Conservation (phyloP, 2,797 vertebrate genomes). For the Sebastes kiyomatsui region DNA sequence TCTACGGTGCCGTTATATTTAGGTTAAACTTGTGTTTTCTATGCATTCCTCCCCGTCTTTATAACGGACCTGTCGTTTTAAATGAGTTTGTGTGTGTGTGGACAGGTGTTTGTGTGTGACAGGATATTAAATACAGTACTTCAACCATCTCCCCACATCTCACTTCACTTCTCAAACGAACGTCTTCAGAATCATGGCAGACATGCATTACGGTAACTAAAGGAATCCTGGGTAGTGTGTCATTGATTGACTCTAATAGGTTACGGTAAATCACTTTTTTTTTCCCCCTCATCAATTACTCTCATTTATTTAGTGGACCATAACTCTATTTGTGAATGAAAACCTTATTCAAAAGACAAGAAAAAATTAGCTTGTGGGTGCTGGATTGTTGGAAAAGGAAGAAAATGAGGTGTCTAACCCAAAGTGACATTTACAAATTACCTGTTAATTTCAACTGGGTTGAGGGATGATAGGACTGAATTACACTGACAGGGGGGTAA, state of each 20-base stretch:
- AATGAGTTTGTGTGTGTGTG: constrained; percentile 2
- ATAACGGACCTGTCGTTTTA: background rate
- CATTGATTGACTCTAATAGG: constrained; percentile 93
- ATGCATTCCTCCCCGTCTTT: background rate
- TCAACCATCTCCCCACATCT: constrained; percentile 47
- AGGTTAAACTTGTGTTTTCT: background rate
- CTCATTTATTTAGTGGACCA: constrained; percentile 97
- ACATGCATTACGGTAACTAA: constrained; percentile 86
- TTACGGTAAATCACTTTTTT: constrained; percentile 85
- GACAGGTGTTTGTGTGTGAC: background rate
- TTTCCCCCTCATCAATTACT: constrained; percentile 91
- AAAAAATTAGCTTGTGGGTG: constrained; percentile 92
- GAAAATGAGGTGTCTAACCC: constrained; percentile 99
- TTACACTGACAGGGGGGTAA: constrained; percentile 94
- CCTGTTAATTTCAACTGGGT: constrained; percentile 99
- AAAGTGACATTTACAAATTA: constrained; percentile 99
- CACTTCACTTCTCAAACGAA: constrained; percentile 89
- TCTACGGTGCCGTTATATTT: background rate
- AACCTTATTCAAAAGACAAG: constrained; percentile 98
- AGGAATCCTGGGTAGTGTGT: constrained; percentile 91
- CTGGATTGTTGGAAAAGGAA: constrained; percentile 95
- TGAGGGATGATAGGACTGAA: constrained; percentile 99
- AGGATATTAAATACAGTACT: constrained; percentile 13
- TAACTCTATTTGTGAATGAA: constrained; percentile 99
- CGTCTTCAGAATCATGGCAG: constrained; percentile 88